phyloP scores from a whole-genome alignment of 2,888 invertebrate species.

The Hemicrepidius hirtus region DNA sequence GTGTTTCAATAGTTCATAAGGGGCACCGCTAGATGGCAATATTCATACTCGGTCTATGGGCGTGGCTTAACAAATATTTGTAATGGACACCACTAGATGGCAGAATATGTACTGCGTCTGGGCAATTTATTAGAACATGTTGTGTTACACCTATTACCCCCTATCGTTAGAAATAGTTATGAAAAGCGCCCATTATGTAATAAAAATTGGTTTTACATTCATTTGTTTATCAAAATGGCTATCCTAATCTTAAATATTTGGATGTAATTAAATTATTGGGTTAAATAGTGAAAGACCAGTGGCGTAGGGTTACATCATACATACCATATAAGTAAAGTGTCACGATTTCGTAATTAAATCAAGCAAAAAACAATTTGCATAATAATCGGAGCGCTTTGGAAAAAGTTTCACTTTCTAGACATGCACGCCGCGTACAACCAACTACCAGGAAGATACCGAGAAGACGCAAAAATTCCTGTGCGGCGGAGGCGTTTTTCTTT shows the following conservation, averaged over 20 bases:
- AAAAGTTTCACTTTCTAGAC: slow-evolving; percentile 8
- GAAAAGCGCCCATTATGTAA: too few relatives aligned
- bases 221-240: not conserved
- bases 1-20: too few relatives aligned
- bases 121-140: too few relatives aligned
- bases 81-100: too few relatives aligned
- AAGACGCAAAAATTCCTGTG: not conserved
- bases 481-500: not conserved
- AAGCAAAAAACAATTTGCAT: slow-evolving; percentile 1
- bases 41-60: too few relatives aligned
- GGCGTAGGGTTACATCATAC: slow-evolving; percentile 8
- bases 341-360: slow-evolving; percentile 16
- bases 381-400: not conserved
- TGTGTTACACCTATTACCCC: too few relatives aligned
- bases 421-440: not conserved
- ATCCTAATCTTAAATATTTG: not conserved
- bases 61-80: too few relatives aligned
- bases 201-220: too few relatives aligned
- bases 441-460: not conserved
- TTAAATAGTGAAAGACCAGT: slow-evolving; percentile 2
- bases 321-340: not conserved
- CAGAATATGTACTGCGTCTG: too few relatives aligned
- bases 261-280: not conserved
- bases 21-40: too few relatives aligned
- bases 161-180: too few relatives aligned